Evolutionary conservation across 2,113 vertebrate species (phyloP), one percentile per base, ranked within the genome.

Genomic region (Glaucidium brasilianum): DNA sequence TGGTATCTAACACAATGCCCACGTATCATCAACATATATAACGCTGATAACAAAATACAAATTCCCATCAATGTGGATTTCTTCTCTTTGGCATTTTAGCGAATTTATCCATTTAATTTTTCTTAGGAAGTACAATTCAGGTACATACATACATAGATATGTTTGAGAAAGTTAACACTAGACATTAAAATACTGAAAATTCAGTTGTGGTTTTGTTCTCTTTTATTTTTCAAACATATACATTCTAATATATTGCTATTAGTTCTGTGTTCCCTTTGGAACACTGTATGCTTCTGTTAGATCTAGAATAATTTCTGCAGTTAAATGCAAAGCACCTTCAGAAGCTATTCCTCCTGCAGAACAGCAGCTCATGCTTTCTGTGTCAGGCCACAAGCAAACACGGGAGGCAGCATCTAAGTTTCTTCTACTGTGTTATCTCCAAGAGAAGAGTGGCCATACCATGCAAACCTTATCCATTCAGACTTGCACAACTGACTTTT

Each of bases 11-110:
- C 6, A 5, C 53, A 76, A 21, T 19, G n/a, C 21, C 22, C 30
- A 67, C 0, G 0, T 3, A 72, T 41, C 53, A 79, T 50, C 52
- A 47, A 41, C 12, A 32, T 4, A 43, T 1, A 0, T 11, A 73
- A 75, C 16, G 47, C 14, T 49, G 32, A 26, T 22, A 83, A 69
- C 27, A 64, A 90, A 88, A 76, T 23, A 39, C 18, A 43, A 69
- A 82, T 83, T 79, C 75, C 49, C 62, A 80, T 18, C 63, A 37
- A 8, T 8, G 10, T 16, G 26, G 10, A 69, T 41, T 85, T 77
- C 83, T 85, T 85, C 50, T 25, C 59, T 49, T 55, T 49, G 39
- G 14, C 18, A 35, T 83, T 59, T 82, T 56, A 88, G 71, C 39
- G 49, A 73, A 74, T 56, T 5, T 12, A 32, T 11, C 43, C 9